Evolutionary conservation across 2,113 vertebrate genomes (phyloP), one percentile per base, ranked within the genome.

Genomic region (Hipposideros armiger): DNA sequence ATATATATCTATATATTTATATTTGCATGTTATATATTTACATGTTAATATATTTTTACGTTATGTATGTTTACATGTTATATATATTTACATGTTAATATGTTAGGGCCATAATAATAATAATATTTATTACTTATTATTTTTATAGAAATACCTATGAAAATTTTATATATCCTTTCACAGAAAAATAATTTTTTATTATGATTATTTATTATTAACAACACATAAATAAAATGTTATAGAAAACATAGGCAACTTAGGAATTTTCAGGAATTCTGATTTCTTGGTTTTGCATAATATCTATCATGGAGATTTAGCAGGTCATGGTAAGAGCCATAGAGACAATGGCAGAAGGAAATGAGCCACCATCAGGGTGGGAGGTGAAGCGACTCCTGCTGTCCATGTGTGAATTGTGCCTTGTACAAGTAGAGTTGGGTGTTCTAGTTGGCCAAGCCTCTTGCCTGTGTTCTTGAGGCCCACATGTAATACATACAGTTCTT

Each of bases 121-220:
- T 22, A 80, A 89, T 5, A 50, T 32, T 83, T 80, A 83, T 83
- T 81, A 54, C 56, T 64, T 47, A 24, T 87, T 0, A 82, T 50
- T 88, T 88, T 88, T 58, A 88, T 14, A 80, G 64, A 88, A 85
- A 77, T 70, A 45, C 3, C 11, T 90, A 56, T 82, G 73, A 92
- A 72, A 86, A 26, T 30, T n/a, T 74, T 64, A 3, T 78, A 28
- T 76, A 52, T 42, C 28, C 42, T 87, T 24, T 80, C 45, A 86
- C 10, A 82, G 45, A 66, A 95, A 87, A 87, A 77, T 32, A 13
- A 85, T 72, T 52, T 62, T 28, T 94, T 69, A 83, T 83, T 40
- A 66, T 42, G 1, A 26, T 83, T 32, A 26, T 11, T n/a, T 69
- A 70, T 74, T 56, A 52, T 62, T 73, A 73, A 62, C 4, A 80